Evolutionary conservation across 30 jellyfish, hydroid and myxozoan species (phyloP).

Genomic region (Rhopilema esculentum): DNA sequence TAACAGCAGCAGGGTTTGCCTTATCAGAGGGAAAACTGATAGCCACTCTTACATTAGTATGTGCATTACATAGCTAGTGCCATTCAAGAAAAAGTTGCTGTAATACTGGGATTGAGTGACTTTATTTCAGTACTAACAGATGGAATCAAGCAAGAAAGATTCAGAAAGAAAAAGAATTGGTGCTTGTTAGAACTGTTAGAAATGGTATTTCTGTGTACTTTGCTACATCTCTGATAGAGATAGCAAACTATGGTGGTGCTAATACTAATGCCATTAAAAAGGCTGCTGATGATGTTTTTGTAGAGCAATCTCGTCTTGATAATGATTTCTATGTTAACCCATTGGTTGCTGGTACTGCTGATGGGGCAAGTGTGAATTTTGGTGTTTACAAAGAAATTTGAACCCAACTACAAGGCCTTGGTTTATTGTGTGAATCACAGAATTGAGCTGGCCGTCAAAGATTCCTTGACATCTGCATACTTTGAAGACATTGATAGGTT

Average conservation of each 20-base stretch:
- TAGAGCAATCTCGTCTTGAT: not conserved
- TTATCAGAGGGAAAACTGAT: slow-evolving; percentile 19
- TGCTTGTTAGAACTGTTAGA: slow-evolving; percentile 56
- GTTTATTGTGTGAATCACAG: slow-evolving; percentile 70
- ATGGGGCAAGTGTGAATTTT: slow-evolving; percentile 53
- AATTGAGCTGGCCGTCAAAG: slow-evolving; percentile 55
- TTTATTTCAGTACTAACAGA: slow-evolving; percentile 68
- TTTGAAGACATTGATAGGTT: slow-evolving; percentile 17
- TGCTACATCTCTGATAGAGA: slow-evolving; percentile 33
- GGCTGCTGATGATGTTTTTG: slow-evolving; percentile 43
- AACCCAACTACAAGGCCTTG: slow-evolving; percentile 5
- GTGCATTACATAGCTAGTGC: slow-evolving; percentile 23
- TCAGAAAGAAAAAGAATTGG: too few species aligned
- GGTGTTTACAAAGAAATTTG: slow-evolving; percentile 41
- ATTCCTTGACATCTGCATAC: not conserved
- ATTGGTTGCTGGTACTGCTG: too few species aligned
- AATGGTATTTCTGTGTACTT: slow-evolving; percentile 52
- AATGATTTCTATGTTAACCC: not conserved
- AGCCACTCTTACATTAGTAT: slow-evolving; percentile 11
- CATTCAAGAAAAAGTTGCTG: slow-evolving; percentile 46
- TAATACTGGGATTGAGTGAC: slow-evolving; percentile 27
- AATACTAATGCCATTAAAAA: slow-evolving; percentile 42
- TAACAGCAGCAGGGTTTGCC: slow-evolving; percentile 26
- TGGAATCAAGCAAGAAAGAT: slow-evolving; percentile 75
- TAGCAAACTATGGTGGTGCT: slow-evolving; percentile 31